Conservation (phyloP, 2,797 vertebrate species). For the Hylomyscus alleni region DNA sequence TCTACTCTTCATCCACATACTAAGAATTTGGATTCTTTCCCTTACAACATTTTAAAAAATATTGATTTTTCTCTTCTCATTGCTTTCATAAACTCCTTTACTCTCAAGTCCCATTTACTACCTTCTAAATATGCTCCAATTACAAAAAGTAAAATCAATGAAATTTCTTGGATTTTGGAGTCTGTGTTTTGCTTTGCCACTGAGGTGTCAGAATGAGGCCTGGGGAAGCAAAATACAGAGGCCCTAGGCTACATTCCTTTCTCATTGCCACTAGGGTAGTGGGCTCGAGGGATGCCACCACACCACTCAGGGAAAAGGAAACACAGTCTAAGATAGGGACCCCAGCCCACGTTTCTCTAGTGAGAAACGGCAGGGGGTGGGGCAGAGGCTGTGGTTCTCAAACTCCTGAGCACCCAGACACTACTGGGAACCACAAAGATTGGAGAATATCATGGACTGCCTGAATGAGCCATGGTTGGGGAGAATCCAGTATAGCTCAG, state of each 20-base stretch:
- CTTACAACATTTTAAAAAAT: background rate
- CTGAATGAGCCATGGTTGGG: background rate
- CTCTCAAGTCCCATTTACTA: background rate
- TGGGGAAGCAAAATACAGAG: background rate
- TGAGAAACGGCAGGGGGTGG: background rate
- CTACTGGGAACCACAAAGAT: background rate
- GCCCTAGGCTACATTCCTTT: background rate
- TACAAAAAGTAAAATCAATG: background rate
- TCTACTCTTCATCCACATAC: background rate
- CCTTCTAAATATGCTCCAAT: background rate
- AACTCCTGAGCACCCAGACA: background rate
- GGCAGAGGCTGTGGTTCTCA: background rate
- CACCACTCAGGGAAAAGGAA: background rate
- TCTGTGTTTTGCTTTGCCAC: background rate
- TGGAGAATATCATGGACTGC: background rate
- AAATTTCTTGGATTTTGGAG: background rate
- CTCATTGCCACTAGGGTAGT: background rate
- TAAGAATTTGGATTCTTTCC: background rate
- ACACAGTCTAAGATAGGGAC: background rate
- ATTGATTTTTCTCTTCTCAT: background rate
- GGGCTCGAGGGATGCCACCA: background rate
- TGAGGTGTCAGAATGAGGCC: background rate
- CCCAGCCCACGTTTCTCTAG: background rate
- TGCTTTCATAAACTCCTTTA: background rate
- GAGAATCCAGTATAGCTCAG: background rate